Evolutionary conservation across 2,888 invertebrate genomes (phyloP).

Genomic region (Neuroscelio doddi): DNA sequence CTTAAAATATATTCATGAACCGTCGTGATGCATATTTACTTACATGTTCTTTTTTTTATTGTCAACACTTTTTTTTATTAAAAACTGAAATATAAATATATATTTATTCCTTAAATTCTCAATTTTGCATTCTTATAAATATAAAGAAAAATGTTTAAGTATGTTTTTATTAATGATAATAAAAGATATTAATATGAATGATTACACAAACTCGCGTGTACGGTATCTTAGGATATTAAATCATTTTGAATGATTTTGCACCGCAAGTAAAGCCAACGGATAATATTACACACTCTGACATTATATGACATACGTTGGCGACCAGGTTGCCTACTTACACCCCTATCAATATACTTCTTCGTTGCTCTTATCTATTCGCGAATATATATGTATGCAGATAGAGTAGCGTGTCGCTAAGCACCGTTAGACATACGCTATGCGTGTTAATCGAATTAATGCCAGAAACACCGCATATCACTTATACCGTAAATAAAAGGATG

Average conservation of each 20-base stretch:
- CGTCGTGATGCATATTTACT: too few relatives aligned
- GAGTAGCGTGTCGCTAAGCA: constrained; percentile 45
- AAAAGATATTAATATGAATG: neutral
- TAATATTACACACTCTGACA: constrained; percentile 14
- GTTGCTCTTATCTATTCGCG: constrained; percentile 42
- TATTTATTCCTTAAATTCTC: too few relatives aligned
- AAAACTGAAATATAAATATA: too few relatives aligned
- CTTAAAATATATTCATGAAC: too few relatives aligned
- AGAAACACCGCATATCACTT: constrained; percentile 37
- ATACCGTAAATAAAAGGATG: constrained; percentile 38
- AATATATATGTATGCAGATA: constrained; percentile 43
- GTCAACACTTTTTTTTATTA: too few relatives aligned
- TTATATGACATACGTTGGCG: constrained; percentile 29
- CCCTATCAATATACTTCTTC: constrained; percentile 43
- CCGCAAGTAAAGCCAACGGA: neutral
- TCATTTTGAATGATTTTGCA: constrained; percentile 17
- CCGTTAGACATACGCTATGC: constrained; percentile 41
- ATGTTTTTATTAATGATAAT: too few relatives aligned
- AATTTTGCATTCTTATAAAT: too few relatives aligned
- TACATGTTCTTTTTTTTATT: too few relatives aligned
- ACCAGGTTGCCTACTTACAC: constrained; percentile 40
- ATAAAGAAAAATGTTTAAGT: too few relatives aligned
- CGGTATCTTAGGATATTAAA: constrained; percentile 5
- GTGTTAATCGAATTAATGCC: constrained; percentile 50
- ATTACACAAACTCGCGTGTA: constrained; percentile 3